These are phyloP conservation scores for Carassius carassius DNA, from an alignment of 2,113 vertebrate genomes.

Conservation along the genomic window DNA sequence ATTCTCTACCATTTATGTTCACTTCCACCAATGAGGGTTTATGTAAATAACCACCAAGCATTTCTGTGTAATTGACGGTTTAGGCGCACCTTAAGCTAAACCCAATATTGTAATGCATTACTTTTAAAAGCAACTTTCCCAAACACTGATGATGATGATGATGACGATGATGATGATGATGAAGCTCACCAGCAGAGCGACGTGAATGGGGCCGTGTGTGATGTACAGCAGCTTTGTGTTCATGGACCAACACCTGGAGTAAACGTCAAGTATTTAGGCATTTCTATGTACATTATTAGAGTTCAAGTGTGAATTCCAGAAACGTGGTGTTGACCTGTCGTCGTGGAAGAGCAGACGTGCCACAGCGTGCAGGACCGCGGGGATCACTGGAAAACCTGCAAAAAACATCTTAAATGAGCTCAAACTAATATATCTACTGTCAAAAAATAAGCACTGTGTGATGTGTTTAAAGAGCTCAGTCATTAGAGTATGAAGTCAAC, in stretches of 20 bases:
- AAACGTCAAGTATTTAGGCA: neutral
- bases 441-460: neutral
- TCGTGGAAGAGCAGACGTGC: constrained; percentile 71
- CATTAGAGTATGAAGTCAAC: neutral
- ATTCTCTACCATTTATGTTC: no score
- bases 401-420: neutral
- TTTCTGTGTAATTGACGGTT: no score
- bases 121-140: no score
- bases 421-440: neutral
- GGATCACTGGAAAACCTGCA: constrained; percentile 77
- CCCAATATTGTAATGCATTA: no score
- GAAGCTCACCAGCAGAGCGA: constrained; percentile 84
- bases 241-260: constrained; percentile 89
- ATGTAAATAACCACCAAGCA: no score
- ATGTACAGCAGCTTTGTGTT: constrained; percentile 88
- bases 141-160: neutral
- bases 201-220: constrained; percentile 90
- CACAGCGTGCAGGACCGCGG: constrained; percentile 71
- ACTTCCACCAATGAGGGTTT: no score
- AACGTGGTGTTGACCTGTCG: constrained; percentile 68
- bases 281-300: neutral
- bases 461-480: neutral
- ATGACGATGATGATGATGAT: neutral
- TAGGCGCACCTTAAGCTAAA: no score
- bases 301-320: neutral